Evolutionary conservation across 2,113 vertebrate species (phyloP).

Genomic region (Electrona antarctica): DNA sequence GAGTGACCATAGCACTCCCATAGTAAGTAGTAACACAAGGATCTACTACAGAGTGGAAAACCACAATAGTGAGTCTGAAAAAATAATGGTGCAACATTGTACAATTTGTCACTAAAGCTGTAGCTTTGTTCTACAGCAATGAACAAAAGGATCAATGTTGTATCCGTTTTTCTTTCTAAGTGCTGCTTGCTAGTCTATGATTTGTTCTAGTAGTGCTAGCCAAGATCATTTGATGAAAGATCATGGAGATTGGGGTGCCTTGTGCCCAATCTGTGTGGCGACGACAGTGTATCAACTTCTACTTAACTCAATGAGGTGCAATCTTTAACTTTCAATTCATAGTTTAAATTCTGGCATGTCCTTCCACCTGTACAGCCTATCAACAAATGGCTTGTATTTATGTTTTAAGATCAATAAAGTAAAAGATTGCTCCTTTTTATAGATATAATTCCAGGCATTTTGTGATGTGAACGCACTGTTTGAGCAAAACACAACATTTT

Average conservation of each 20-base stretch:
- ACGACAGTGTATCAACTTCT: no score
- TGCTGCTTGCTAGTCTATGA: conserved; percentile 3
- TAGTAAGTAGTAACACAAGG: no score
- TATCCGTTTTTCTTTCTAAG: conserved; percentile 38
- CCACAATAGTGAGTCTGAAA: no score
- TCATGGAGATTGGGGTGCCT: neutral
- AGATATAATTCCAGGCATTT: neutral
- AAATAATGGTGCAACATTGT: no score
- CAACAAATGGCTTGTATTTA: neutral
- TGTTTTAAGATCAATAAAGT: conserved; percentile 5
- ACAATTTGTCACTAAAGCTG: neutral
- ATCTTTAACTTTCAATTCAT: conserved; percentile 27
- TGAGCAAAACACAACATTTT: conserved; percentile 12
- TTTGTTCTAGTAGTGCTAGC: neutral
- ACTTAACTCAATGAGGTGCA: neutral
- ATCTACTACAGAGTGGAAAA: no score
- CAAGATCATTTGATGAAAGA: neutral
- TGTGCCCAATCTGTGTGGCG: neutral
- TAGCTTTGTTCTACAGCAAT: conserved; percentile 2
- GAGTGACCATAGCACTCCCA: no score
- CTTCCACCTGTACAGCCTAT: neutral
- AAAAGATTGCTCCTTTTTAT: conserved; percentile 36
- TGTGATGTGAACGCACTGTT: conserved; percentile 5
- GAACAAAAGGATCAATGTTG: conserved; percentile 27
- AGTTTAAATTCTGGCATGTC: neutral